Evolutionary conservation across 1,140 invertebrate species (phyloP).

Genomic region (Halictus rubicundus): DNA sequence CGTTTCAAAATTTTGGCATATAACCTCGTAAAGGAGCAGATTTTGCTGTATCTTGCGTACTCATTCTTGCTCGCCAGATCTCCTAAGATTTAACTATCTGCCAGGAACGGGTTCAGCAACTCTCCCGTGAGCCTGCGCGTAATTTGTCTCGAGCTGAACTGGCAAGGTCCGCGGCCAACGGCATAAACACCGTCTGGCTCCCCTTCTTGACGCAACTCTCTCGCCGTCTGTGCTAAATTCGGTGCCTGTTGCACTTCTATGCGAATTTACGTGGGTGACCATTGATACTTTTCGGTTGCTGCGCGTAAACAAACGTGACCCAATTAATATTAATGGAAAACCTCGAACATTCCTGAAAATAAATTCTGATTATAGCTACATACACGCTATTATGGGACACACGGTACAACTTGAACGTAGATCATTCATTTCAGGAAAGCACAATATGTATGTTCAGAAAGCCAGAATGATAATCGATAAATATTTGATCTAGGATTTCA

Average conservation of each 20-base stretch:
- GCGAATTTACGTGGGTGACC: neutral
- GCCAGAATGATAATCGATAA: no score
- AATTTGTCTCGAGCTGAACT: constrained; percentile 29
- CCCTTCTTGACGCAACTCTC: neutral
- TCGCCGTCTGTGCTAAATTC: constrained; percentile 1
- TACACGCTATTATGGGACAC: neutral
- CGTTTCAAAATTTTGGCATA: constrained; percentile 25
- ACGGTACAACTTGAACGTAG: neutral
- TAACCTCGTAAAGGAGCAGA: constrained; percentile 3
- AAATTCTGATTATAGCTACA: neutral
- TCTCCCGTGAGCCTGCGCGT: constrained; percentile 1
- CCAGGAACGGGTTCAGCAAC: constrained; percentile 38
- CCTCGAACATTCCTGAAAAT: neutral
- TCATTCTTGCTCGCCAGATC: neutral
- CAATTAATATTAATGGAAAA: constrained; percentile 3
- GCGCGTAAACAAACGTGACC: neutral
- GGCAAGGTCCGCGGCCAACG: neutral
- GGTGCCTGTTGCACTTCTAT: neutral
- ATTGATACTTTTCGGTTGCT: constrained; percentile 14
- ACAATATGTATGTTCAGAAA: no score
- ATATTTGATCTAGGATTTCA: no score
- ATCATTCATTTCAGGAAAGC: no score
- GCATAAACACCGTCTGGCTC: constrained; percentile 5
- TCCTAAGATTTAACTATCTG: constrained; percentile 29
- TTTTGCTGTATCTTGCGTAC: neutral